Percentiles rank a stretch among this genome's conserved stretches.
Conservation (phyloP, 2,888 invertebrate genomes). For the Scaptomyza tumidula region DNA sequence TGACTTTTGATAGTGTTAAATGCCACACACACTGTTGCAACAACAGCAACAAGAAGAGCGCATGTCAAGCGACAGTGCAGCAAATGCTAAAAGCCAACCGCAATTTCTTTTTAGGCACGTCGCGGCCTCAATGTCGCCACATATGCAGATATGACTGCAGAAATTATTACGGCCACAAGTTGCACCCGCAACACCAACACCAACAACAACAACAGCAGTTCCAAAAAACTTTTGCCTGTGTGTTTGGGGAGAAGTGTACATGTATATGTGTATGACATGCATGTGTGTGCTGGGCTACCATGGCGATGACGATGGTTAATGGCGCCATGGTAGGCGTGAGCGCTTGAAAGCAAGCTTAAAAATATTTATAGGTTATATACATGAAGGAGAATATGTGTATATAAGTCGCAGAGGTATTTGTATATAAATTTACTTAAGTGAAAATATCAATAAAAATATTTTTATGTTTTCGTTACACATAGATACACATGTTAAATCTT, state of each 20-base stretch:
- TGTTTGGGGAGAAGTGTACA: not conserved
- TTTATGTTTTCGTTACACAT: too few relatives aligned
- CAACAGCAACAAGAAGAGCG: slow-evolving; percentile 34
- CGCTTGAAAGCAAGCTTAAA: slow-evolving; percentile 4
- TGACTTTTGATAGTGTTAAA: slow-evolving; percentile 79
- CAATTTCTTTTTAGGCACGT: slow-evolving; percentile 79
- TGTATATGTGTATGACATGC: not conserved
- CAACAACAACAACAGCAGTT: slow-evolving; percentile 29
- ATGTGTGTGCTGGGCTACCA: slow-evolving; percentile 24
- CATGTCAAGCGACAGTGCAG: slow-evolving; percentile 62
- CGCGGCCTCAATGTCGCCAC: slow-evolving; percentile 63
- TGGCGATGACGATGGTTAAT: slow-evolving; percentile 29
- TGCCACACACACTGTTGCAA: slow-evolving; percentile 58
- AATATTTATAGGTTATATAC: not conserved
- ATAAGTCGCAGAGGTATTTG: not conserved
- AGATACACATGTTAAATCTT: too few relatives aligned
- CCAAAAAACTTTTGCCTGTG: slow-evolving; percentile 12
- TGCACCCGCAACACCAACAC: slow-evolving; percentile 14
- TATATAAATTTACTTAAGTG: not conserved
- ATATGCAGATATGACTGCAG: slow-evolving; percentile 70
- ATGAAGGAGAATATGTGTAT: not conserved
- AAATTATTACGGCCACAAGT: slow-evolving; percentile 62
- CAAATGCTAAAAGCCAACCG: slow-evolving; percentile 51
- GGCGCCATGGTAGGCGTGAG: slow-evolving; percentile 35
- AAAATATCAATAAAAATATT: not conserved